A percentile compares a stretch with the other conserved stretches of the same genome.
Evolutionary conservation across 1,140 invertebrate species (phyloP).

Genomic region (Dreissena polymorpha): DNA sequence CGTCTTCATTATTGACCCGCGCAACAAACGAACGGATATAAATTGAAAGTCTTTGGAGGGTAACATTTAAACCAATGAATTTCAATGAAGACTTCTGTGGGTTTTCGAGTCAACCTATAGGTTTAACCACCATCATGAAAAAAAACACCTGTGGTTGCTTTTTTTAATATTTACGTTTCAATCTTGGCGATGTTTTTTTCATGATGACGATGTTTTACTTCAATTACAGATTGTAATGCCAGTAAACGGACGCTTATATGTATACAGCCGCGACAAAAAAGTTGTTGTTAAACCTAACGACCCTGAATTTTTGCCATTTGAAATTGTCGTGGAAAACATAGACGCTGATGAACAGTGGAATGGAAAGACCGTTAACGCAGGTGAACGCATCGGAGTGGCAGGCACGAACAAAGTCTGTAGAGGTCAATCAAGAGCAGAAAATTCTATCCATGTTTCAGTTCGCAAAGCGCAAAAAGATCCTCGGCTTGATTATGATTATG

Average conservation of each 20-base stretch:
- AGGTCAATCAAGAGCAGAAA: not conserved
- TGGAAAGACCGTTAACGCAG: constrained; percentile 3
- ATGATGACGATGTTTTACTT: not conserved
- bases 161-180: no score
- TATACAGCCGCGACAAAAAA: not conserved
- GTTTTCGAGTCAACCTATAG: no score
- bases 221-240: constrained; percentile 32
- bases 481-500: constrained; percentile 10
- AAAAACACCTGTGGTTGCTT: no score
- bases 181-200: no score
- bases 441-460: constrained; percentile 36
- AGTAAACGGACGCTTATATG: constrained; percentile 13
- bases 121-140: no score
- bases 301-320: constrained; percentile 5
- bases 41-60: no score
- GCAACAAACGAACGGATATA: no score
- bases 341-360: not conserved
- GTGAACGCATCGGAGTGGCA: constrained; percentile 17
- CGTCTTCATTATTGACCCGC: no score
- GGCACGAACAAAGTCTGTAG: not conserved
- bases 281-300: constrained; percentile 24
- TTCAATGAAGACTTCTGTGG: no score
- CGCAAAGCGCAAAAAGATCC: not conserved
- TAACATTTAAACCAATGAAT: no score
- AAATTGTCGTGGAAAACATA: constrained; percentile 38